These are phyloP conservation scores for Phaonia tiefii DNA, from an alignment of 2,888 invertebrate genomes.

Conservation along the genomic window DNA sequence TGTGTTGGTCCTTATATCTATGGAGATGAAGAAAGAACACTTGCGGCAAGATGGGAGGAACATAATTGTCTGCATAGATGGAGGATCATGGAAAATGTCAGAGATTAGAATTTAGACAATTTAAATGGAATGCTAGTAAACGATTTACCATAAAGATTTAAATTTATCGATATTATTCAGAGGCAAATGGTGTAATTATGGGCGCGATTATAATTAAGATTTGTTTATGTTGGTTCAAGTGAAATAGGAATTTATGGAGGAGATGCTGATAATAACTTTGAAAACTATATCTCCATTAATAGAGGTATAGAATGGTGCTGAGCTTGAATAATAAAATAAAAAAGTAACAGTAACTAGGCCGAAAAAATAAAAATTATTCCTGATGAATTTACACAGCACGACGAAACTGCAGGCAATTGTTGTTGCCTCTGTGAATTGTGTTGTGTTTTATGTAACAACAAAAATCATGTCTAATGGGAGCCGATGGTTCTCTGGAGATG, in stretches of 20 bases:
- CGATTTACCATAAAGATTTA: background rate
- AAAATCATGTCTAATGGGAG: no score
- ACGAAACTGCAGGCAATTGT: no score
- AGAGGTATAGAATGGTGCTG: no score
- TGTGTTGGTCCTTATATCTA: background rate
- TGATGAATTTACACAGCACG: no score
- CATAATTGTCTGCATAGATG: background rate
- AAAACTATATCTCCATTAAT: no score
- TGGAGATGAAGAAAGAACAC: background rate
- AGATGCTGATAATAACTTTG: no score
- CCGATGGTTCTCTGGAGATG: background rate
- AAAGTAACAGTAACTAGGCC: no score
- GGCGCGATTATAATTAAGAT: background rate
- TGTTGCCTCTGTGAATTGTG: no score
- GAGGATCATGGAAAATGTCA: background rate
- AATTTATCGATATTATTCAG: no score
- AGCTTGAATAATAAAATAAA: no score
- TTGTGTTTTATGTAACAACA: background rate
- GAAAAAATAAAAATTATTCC: no score
- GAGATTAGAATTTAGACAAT: background rate
- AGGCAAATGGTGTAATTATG: background rate
- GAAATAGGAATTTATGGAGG: no score
- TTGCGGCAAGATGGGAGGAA: background rate
- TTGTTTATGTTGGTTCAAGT: background rate
- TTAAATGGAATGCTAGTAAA: background rate